These are phyloP conservation scores for Capitella teleta DNA, from an alignment of 1,140 invertebrate genomes.

Conservation along the genomic window DNA sequence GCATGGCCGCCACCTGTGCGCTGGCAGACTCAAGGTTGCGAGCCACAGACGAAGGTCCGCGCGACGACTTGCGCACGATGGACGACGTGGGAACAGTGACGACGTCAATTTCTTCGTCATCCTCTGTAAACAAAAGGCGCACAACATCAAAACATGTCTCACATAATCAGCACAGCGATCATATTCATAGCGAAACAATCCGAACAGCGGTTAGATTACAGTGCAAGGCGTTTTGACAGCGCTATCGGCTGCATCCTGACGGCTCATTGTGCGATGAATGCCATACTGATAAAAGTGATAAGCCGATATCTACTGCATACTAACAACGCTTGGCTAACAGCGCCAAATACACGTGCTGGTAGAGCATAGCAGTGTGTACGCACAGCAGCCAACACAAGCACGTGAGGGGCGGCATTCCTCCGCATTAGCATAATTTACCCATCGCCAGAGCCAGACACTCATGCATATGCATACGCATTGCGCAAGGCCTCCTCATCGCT, in stretches of 20 bases:
- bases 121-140: neutral
- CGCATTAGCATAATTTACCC: too few species aligned
- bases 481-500: neutral
- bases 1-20: slow-evolving; percentile 2
- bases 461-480: neutral
- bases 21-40: slow-evolving; percentile 18
- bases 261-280: neutral
- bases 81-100: slow-evolving; percentile 48
- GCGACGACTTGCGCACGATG: slow-evolving; percentile 54
- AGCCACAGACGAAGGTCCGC: slow-evolving; percentile 46
- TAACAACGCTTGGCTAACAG: too few species aligned
- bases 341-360: too few species aligned
- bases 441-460: too few species aligned
- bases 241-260: neutral
- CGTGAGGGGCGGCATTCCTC: too few species aligned
- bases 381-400: too few species aligned
- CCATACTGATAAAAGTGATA: neutral
- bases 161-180: slow-evolving; percentile 58
- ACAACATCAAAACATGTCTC: slow-evolving; percentile 63
- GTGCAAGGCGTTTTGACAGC: neutral
- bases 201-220: neutral
- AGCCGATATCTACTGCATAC: too few species aligned
- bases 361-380: too few species aligned
- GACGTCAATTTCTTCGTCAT: slow-evolving; percentile 71
- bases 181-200: slow-evolving; percentile 6